phyloP scores from a whole-genome alignment of 2,113 vertebrate genomes.

The Ceyx melanurus region DNA sequence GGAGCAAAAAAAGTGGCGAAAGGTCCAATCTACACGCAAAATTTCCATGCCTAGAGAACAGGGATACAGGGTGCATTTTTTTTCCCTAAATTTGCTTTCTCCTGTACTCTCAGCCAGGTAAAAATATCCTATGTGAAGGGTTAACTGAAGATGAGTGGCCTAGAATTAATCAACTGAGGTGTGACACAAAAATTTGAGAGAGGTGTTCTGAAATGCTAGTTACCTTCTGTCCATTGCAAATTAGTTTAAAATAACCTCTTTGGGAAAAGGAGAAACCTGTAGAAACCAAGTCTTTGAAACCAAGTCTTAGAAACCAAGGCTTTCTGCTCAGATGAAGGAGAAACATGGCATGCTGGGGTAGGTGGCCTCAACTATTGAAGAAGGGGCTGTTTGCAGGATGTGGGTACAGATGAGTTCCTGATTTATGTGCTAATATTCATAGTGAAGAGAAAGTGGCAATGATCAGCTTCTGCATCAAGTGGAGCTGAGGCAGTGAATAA shows the following conservation, averaged over 20 bases:
- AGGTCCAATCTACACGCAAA: not conserved
- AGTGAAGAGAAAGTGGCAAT: constrained; percentile 21
- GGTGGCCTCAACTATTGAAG: not conserved
- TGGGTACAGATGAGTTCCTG: constrained; percentile 12
- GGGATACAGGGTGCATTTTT: not conserved
- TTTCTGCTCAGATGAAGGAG: constrained; percentile 67
- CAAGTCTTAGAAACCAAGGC: not conserved
- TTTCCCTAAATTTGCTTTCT: not conserved
- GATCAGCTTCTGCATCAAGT: constrained; percentile 39
- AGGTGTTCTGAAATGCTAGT: not conserved
- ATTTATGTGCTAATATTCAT: constrained; percentile 20
- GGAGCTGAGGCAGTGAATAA: constrained; percentile 8
- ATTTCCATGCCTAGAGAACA: not conserved
- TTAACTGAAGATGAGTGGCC: not conserved
- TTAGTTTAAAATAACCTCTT: not conserved
- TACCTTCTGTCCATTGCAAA: not conserved
- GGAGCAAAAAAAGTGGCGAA: not conserved
- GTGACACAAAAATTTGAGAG: not conserved
- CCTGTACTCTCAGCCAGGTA: not conserved
- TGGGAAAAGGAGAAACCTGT: not conserved
- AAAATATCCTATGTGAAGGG: not conserved
- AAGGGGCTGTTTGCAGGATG: not conserved
- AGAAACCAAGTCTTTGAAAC: not conserved
- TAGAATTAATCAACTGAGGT: not conserved
- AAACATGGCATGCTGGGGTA: constrained; percentile 23